Conservation (phyloP, 30 jellyfish, hydroid and myxozoan genomes). For the Aurelia sp. region DNA sequence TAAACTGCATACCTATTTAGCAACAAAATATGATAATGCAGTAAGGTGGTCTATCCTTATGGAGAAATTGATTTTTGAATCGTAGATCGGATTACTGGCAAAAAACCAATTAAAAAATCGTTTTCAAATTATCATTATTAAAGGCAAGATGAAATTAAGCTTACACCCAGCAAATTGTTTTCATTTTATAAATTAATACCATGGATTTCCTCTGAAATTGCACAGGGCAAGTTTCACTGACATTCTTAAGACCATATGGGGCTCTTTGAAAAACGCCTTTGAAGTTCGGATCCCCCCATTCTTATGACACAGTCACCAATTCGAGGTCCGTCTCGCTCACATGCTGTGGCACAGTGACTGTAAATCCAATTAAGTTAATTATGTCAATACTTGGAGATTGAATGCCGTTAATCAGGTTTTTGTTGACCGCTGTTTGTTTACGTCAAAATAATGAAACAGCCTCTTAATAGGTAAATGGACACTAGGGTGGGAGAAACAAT, state of each 20-base stretch:
- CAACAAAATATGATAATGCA: too few species aligned
- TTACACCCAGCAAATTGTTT: background rate
- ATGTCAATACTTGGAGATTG: conserved; percentile 18
- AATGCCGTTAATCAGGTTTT: conserved; percentile 24
- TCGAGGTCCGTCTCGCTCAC: conserved; percentile 42
- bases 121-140: background rate
- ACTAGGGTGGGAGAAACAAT: background rate
- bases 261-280: background rate
- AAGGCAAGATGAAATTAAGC: background rate
- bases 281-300: conserved; percentile 1
- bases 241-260: conserved; percentile 5
- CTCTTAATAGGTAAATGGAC: conserved; percentile 12
- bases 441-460: conserved; percentile 31
- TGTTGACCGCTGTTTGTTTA: conserved; percentile 40
- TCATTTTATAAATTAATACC: background rate
- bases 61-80: too few species aligned
- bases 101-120: too few species aligned
- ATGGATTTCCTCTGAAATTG: background rate
- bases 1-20: too few species aligned
- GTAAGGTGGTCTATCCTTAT: too few species aligned
- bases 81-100: too few species aligned
- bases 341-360: conserved; percentile 49
- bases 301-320: background rate
- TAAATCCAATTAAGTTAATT: conserved; percentile 34
- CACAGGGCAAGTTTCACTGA: background rate